Conservation (phyloP, 2,113 vertebrate genomes). For the Amblyornis subalaris region DNA sequence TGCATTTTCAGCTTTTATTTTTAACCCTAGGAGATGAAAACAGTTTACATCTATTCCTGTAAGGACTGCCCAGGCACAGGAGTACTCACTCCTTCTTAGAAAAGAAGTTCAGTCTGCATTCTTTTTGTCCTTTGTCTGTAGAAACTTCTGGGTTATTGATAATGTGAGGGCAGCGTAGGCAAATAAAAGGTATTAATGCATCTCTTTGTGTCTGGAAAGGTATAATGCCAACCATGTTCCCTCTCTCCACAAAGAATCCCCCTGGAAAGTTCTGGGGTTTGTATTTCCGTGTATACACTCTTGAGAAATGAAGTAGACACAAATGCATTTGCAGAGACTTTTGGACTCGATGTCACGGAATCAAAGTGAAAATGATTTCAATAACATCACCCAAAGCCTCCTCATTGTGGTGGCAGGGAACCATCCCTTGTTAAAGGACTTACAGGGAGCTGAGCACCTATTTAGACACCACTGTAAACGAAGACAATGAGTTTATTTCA, state of each 20-base stretch:
- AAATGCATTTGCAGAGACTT: slow-evolving; percentile 11
- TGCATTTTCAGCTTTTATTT: not conserved
- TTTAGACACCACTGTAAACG: slow-evolving; percentile 56
- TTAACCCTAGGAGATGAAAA: not conserved
- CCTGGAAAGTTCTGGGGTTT: not conserved
- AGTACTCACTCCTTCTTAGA: not conserved
- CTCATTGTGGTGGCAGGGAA: slow-evolving; percentile 7
- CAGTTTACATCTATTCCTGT: not conserved
- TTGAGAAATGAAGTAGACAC: not conserved
- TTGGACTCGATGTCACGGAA: not conserved
- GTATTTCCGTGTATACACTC: not conserved
- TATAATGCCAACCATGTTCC: not conserved
- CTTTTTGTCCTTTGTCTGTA: not conserved
- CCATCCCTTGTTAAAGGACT: slow-evolving; percentile 11
- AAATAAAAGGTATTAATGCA: slow-evolving; percentile 30
- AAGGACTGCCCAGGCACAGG: not conserved
- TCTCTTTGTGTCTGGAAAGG: not conserved
- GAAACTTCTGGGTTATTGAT: not conserved
- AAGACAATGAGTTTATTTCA: slow-evolving; percentile 60
- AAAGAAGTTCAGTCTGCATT: not conserved
- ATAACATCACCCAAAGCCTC: not conserved
- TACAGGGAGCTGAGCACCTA: slow-evolving; percentile 23
- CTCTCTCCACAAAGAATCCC: not conserved
- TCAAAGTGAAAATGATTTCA: slow-evolving; percentile 36
- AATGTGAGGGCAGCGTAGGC: not conserved